phyloP scores from a whole-genome alignment of 2,888 invertebrate genomes.

The Pantelozetes paolii region DNA sequence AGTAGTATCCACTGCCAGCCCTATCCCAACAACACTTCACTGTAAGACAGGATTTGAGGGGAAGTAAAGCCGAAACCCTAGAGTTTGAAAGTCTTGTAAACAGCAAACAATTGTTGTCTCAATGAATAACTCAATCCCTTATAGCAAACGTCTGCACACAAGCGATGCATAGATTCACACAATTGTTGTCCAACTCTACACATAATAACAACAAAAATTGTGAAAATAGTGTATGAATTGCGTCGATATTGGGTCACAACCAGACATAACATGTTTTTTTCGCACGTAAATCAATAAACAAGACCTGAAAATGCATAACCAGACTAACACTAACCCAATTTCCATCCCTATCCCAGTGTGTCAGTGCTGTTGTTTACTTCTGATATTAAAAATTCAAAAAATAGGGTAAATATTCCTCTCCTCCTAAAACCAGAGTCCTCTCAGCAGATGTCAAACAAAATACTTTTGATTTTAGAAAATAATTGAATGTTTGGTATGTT shows the following conservation, averaged over 20 bases:
- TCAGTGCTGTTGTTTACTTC: conserved; percentile 34
- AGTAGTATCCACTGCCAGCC: background rate
- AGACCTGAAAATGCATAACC: conserved; percentile 32
- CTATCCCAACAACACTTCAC: background rate
- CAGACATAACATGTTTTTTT: conserved; percentile 39
- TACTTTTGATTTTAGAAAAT: background rate
- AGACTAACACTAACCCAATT: conserved; percentile 35
- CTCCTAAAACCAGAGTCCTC: background rate
- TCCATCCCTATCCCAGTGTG: background rate
- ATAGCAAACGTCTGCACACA: conserved; percentile 1
- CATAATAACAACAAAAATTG: conserved; percentile 22
- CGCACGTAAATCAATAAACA: conserved; percentile 36
- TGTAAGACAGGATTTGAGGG: conserved; percentile 26
- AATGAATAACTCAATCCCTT: conserved; percentile 37
- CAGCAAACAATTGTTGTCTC: conserved; percentile 38
- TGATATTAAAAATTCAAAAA: conserved; percentile 27
- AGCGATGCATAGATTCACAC: background rate
- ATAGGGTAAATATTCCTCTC: conserved; percentile 25
- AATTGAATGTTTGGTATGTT: background rate
- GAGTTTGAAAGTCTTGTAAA: conserved; percentile 30
- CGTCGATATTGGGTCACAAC: conserved; percentile 26
- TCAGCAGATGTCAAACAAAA: conserved; percentile 19
- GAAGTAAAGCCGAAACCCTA: background rate
- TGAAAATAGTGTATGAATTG: background rate
- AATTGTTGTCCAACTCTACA: conserved; percentile 26